Evolutionary conservation across 2,113 vertebrate species (phyloP).

Genomic region (Colinus virginianus): DNA sequence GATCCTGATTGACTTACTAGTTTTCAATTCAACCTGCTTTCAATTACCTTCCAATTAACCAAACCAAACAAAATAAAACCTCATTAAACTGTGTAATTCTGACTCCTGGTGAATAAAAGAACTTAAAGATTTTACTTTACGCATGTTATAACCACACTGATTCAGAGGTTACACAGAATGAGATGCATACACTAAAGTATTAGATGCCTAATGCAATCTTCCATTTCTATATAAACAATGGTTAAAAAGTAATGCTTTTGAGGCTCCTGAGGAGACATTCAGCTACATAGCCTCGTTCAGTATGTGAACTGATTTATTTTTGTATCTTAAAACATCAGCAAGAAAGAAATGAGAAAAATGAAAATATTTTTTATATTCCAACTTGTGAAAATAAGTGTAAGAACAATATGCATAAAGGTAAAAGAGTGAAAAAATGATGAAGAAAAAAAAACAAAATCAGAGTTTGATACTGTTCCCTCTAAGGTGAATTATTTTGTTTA

Average conservation of each 20-base stretch:
- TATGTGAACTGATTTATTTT: background rate
- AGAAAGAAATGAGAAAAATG: background rate
- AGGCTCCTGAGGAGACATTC: background rate
- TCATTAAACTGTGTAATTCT: background rate
- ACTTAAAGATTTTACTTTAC: background rate
- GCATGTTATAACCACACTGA: background rate
- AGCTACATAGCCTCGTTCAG: fast-evolving
- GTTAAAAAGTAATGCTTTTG: background rate
- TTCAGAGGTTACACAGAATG: background rate
- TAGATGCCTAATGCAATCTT: background rate
- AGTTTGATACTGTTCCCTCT: background rate
- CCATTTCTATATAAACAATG: background rate
- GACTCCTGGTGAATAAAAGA: background rate
- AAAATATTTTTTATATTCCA: background rate
- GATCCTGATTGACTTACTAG: background rate
- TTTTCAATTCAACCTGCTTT: background rate
- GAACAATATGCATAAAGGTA: background rate
- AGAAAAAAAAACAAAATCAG: background rate
- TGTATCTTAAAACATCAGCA: background rate
- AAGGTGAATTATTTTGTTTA: background rate
- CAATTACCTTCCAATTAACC: background rate
- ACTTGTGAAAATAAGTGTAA: background rate
- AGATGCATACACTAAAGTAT: background rate
- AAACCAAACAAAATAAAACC: background rate
- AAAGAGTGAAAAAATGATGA: background rate